Conservation (phyloP, 2,888 invertebrate species). For the Pachycephus smyrnensis region DNA sequence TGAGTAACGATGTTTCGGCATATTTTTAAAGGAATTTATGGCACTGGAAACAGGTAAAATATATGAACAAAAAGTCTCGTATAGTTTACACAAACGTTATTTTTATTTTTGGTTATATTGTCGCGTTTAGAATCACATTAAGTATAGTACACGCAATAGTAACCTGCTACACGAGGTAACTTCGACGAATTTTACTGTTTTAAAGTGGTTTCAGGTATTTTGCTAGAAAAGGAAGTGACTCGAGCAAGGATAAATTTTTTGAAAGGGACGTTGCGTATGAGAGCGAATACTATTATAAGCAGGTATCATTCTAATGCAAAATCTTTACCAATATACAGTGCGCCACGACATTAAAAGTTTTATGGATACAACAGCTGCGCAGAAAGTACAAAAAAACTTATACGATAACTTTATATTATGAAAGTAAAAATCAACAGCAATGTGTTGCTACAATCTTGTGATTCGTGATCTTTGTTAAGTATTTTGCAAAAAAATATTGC, state of each 20-base stretch:
- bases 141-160: not conserved
- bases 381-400: no score
- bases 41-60: slow-evolving; percentile 19
- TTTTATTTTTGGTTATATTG: slow-evolving; percentile 3
- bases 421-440: no score
- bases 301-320: slow-evolving; percentile 33
- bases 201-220: slow-evolving; percentile 20
- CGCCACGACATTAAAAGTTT: no score
- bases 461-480: no score
- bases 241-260: slow-evolving; percentile 31
- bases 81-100: not conserved
- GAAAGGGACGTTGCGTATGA: slow-evolving; percentile 42
- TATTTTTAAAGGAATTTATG: slow-evolving; percentile 15
- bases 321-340: no score
- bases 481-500: no score
- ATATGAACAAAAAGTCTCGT: not conserved
- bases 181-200: slow-evolving; percentile 1
- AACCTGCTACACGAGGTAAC: no score
- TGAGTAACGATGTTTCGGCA: slow-evolving; percentile 29
- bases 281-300: slow-evolving; percentile 49
- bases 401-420: no score
- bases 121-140: not conserved
- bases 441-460: no score
- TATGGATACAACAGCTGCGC: no score
- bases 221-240: slow-evolving; percentile 32